Percentiles rank a stretch among this genome's conserved stretches.
These are phyloP conservation scores for Zaprionus kolodkinae DNA, from an alignment of 1,140 invertebrate genomes.

Conservation along the genomic window DNA sequence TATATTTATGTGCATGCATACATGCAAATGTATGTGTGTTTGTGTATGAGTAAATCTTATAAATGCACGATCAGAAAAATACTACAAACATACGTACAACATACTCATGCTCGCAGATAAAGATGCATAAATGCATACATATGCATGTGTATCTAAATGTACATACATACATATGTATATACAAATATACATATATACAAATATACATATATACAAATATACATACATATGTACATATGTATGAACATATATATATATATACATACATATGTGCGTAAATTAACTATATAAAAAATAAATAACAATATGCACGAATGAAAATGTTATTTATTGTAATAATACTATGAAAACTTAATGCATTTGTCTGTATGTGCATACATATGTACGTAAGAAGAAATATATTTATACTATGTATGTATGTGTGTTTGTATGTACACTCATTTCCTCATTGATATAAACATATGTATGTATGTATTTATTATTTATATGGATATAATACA, in stretches of 20 bases:
- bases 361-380: too few species aligned
- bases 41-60: neutral
- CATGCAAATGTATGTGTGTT: neutral
- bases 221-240: conserved; percentile 4
- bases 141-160: conserved; percentile 6
- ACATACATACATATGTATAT: conserved; percentile 21
- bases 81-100: neutral
- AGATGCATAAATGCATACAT: conserved; percentile 5
- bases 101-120: neutral
- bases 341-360: too few species aligned
- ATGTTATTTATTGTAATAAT: too few species aligned
- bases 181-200: neutral
- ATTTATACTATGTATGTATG: too few species aligned
- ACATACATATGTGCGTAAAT: conserved; percentile 21
- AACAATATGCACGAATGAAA: too few species aligned
- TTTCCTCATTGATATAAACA: neutral
- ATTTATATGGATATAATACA: neutral
- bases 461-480: neutral
- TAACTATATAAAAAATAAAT: neutral
- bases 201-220: conserved; percentile 20
- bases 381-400: too few species aligned
- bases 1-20: conserved; percentile 6
- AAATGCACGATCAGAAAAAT: conserved; percentile 3
- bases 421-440: neutral
- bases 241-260: conserved; percentile 10